phyloP scores from a whole-genome alignment of 2,888 invertebrate species.

The Papilio protenor region DNA sequence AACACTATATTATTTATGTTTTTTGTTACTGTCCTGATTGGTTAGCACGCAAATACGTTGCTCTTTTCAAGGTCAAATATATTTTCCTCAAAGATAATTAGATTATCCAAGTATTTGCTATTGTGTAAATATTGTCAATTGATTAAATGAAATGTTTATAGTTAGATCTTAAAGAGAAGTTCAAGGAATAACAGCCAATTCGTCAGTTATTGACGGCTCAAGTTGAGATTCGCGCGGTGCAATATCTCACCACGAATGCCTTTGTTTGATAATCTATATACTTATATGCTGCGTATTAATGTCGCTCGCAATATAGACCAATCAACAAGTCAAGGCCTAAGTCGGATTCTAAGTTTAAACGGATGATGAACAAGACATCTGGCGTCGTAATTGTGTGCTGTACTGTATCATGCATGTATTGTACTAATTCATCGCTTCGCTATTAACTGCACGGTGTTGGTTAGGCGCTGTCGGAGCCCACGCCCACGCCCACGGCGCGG shows the following conservation, averaged over 20 bases:
- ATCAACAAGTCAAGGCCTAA: too few species aligned
- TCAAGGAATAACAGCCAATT: not conserved
- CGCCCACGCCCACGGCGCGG: conserved; percentile 71
- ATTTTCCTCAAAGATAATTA: not conserved
- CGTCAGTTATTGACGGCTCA: too few species aligned
- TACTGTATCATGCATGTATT: conserved; percentile 17
- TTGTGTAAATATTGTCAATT: too few species aligned
- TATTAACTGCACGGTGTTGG: conserved; percentile 51
- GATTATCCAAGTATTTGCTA: not conserved
- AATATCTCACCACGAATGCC: too few species aligned
- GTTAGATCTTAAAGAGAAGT: not conserved
- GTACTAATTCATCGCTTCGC: conserved; percentile 53
- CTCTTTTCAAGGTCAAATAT: not conserved
- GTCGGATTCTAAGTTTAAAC: not conserved
- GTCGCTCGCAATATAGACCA: too few species aligned
- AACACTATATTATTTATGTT: conserved; percentile 2
- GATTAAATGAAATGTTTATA: not conserved
- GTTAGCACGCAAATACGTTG: not conserved
- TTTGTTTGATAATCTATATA: too few species aligned
- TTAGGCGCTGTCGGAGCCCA: conserved; percentile 66
- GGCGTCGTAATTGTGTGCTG: not conserved
- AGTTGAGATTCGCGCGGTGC: too few species aligned
- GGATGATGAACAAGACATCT: not conserved
- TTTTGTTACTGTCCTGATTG: not conserved
- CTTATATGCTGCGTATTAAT: too few species aligned